Evolutionary conservation across 2,888 invertebrate species (phyloP).

Genomic region (Oligia fasciuncula): DNA sequence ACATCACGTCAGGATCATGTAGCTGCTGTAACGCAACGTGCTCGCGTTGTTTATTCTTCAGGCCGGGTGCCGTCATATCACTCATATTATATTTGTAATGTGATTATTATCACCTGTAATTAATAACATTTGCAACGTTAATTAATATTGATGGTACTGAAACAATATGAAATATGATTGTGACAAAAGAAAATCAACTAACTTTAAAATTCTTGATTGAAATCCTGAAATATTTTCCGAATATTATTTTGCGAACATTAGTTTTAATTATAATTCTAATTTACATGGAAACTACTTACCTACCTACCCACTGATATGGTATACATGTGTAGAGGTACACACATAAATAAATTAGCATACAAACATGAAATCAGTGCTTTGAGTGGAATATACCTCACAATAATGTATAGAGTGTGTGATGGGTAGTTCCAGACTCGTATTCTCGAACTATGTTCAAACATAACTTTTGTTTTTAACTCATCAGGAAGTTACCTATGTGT

Average conservation of each 20-base stretch:
- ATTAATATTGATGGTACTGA: constrained; percentile 40
- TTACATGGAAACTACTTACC: background rate
- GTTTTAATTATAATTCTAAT: background rate
- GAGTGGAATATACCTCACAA: background rate
- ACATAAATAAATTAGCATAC: constrained; percentile 6
- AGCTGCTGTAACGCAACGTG: constrained; percentile 49
- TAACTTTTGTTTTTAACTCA: constrained; percentile 5
- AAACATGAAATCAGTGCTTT: background rate
- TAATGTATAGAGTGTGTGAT: background rate
- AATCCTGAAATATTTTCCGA: constrained; percentile 15
- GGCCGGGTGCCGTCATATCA: constrained; percentile 42
- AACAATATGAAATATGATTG: constrained; percentile 11
- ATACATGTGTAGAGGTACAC: background rate
- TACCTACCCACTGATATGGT: background rate
- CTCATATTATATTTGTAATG: constrained; percentile 54
- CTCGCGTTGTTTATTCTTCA: constrained; percentile 42
- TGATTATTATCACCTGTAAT: constrained; percentile 56
- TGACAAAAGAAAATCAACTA: constrained; percentile 1
- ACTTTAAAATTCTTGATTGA: constrained; percentile 8
- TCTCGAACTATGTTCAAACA: background rate
- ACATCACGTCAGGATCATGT: constrained; percentile 45
- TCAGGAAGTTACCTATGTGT: constrained; percentile 3
- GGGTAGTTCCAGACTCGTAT: background rate
- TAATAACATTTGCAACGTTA: constrained; percentile 54
- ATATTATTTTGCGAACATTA: background rate